A percentile compares a stretch with the other conserved stretches of the same genome.
Evolutionary conservation across 2,113 vertebrate species (phyloP).

Genomic region (Dasyprocta punctata): DNA sequence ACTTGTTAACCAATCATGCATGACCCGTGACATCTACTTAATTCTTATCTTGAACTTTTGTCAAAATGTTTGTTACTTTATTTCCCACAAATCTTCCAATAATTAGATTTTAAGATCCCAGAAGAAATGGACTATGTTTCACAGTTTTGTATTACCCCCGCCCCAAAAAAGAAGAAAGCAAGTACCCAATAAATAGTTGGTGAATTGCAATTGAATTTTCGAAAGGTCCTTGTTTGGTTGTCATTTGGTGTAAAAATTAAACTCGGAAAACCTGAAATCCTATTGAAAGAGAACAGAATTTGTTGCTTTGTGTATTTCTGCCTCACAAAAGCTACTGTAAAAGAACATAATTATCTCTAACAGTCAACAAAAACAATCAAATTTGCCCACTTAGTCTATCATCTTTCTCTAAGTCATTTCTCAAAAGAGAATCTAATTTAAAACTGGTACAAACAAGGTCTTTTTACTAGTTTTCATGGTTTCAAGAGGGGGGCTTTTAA

Average conservation of each 20-base stretch:
- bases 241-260: not conserved
- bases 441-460: too few relatives aligned
- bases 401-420: conserved; percentile 8
- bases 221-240: not conserved
- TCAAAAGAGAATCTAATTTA: conserved; percentile 62
- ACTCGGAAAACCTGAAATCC: conserved; percentile 22
- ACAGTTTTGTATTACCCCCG: not conserved
- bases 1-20: not conserved
- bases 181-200: not conserved
- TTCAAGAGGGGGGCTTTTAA: not conserved
- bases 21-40: not conserved
- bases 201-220: not conserved
- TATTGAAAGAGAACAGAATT: not conserved
- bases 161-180: conserved; percentile 9
- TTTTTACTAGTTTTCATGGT: too few relatives aligned
- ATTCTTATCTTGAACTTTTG: not conserved
- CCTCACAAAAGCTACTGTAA: not conserved
- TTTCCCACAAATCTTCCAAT: not conserved
- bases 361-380: conserved; percentile 41
- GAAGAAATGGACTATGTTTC: not conserved
- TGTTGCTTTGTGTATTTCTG: not conserved
- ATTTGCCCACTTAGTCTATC: not conserved
- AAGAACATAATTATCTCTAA: not conserved
- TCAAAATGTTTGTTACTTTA: conserved; percentile 41
- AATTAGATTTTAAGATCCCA: conserved; percentile 4